phyloP scores from a whole-genome alignment of 2,797 vertebrate species.

The Pseudochirops cupreus region DNA sequence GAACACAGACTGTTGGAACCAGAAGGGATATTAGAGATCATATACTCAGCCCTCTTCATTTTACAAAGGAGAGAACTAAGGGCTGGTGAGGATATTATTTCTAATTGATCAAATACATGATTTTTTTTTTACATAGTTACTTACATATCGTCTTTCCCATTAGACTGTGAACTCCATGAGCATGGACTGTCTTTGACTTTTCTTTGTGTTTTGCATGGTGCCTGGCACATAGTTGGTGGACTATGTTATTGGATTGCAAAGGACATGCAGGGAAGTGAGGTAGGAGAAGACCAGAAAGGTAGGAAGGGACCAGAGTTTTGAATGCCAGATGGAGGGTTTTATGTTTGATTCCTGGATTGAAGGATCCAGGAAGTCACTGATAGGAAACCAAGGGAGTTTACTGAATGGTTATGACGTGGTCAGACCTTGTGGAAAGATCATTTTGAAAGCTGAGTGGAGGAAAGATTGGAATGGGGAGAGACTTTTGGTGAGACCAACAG shows the following conservation, averaged over 20 bases:
- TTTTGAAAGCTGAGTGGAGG: neutral
- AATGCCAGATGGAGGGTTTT: neutral
- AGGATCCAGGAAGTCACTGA: rapidly evolving
- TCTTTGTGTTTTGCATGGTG: neutral
- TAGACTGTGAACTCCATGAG: neutral
- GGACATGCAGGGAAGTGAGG: neutral
- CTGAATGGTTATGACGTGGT: neutral
- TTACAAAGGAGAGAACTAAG: neutral
- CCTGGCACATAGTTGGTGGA: neutral
- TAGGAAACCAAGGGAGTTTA: neutral
- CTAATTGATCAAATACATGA: neutral
- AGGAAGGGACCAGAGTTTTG: neutral
- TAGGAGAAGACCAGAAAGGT: neutral
- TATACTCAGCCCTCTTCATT: neutral
- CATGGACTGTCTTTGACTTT: neutral
- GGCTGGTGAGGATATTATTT: neutral
- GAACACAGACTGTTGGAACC: neutral
- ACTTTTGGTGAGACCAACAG: neutral
- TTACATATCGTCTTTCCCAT: neutral
- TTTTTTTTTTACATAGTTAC: neutral
- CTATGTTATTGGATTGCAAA: neutral
- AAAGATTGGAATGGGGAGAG: neutral
- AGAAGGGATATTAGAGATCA: neutral
- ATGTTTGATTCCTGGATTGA: neutral
- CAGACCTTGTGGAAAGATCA: neutral